Conservation (phyloP, 1,140 invertebrate genomes). For the Plutomurus gul region DNA sequence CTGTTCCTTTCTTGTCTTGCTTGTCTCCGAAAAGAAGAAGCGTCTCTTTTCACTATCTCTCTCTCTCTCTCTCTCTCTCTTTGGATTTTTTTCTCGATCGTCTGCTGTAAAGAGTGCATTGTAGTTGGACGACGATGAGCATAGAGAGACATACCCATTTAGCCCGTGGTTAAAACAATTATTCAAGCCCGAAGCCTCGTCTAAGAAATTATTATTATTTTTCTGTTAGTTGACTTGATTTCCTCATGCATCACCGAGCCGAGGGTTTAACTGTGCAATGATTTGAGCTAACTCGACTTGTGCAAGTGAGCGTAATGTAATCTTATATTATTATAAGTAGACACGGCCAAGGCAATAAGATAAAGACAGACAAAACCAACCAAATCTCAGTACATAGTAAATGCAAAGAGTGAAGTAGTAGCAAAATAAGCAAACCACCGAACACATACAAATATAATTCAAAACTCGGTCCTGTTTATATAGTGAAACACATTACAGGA, state of each 20-base stretch:
- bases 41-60: not conserved
- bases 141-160: not conserved
- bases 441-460: not conserved
- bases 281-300: slow-evolving; percentile 24
- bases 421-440: not conserved
- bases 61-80: not conserved
- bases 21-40: not conserved
- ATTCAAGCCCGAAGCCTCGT: slow-evolving; percentile 21
- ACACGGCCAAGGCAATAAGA: not conserved
- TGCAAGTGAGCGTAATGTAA: slow-evolving; percentile 28
- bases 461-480: not conserved
- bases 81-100: not conserved
- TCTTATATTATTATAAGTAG: slow-evolving; percentile 17
- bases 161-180: slow-evolving; percentile 39
- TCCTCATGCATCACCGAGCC: slow-evolving; percentile 20
- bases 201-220: slow-evolving; percentile 29
- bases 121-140: not conserved
- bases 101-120: not conserved
- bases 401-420: not conserved
- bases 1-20: not conserved
- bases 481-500: not conserved
- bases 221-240: slow-evolving; percentile 37
- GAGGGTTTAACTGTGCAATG: not conserved
- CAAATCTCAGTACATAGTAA: not conserved
- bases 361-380: not conserved